Base-by-base conservation (phyloP, 1,140 invertebrate species). In the Drosophila athabasca region DNA sequence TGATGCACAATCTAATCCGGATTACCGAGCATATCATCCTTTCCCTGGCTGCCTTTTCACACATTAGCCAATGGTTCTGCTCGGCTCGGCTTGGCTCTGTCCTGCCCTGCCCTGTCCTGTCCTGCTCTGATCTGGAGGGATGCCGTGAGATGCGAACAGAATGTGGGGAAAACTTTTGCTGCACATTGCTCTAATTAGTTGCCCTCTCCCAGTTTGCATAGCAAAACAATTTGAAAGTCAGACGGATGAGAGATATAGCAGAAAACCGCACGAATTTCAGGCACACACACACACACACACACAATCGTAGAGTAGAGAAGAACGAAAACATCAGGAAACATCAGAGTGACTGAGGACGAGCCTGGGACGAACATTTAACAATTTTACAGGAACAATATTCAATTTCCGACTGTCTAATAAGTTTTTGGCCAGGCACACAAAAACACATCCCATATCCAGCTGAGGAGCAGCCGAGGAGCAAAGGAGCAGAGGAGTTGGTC, bases 391-490 rank as follows among this genome's bases (percentile, higher is more conserved):
- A 85, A 85, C 82, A 85, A 85, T 85, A 85, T 85, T 85, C 82
- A 85, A 85, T 85, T 85, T 85, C 82, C 82, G 82, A 82, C 82
- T 78, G 82, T 87, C 82, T 85, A 85, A 87, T 85, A 87, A 85
- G 82, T 85, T 85, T 85, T 87, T 75, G 82, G 82, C 78, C 68
- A 87, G 70, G 70, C 53, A 66, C 71, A 59, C 49, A 74, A 17
- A 62, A 45, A 72, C 35, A 2, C 9, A 11, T 35, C 31, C 31
- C 35, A 39, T 39, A 19, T 9, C 11, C 31, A 31, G 8, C 31
- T 9, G 31, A 19, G 17, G 17, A 19, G 17, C 17, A 19, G 17
- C 17, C 0, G 17, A 19, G 17, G 0, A 19, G 17, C 17, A 19
- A 1, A 19, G 17, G 17, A 9, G 17, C 22, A 51, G 58, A 60